phyloP scores from a whole-genome alignment of 2,888 invertebrate species.

The Trissolcus brochymenae region DNA sequence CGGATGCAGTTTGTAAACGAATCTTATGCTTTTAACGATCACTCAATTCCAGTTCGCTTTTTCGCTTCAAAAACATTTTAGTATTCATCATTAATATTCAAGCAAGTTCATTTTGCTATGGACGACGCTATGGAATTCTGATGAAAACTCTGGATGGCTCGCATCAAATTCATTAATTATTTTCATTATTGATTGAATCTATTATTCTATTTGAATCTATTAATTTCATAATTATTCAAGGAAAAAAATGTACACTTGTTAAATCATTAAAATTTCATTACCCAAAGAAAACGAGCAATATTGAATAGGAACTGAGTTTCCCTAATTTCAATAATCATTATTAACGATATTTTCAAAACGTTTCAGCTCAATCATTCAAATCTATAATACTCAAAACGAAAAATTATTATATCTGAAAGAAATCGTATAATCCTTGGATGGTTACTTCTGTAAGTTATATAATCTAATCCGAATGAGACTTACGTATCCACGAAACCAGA shows the following conservation, averaged over 20 bases:
- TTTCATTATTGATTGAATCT: background rate
- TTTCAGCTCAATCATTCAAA: background rate
- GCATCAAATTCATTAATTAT: conserved; percentile 16
- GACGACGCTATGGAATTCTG: background rate
- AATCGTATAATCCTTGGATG: too few relatives aligned
- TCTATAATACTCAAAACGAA: background rate
- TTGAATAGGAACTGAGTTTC: background rate
- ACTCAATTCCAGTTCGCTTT: conserved; percentile 8
- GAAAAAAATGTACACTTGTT: conserved; percentile 3
- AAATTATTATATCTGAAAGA: background rate
- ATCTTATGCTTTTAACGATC: conserved; percentile 12
- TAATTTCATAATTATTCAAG: background rate
- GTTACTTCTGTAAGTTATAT: conserved; percentile 13
- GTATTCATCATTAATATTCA: conserved; percentile 34
- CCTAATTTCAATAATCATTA: conserved; percentile 15
- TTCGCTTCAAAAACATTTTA: conserved; percentile 22
- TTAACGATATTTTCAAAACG: background rate
- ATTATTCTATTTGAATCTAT: conserved; percentile 3
- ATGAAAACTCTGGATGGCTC: conserved; percentile 1
- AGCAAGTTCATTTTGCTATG: background rate
- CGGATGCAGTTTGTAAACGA: conserved; percentile 6
- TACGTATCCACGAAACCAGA: conserved; percentile 54
- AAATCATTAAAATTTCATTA: conserved; percentile 5
- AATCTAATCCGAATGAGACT: conserved; percentile 21
- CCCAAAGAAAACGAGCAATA: conserved; percentile 16